Evolutionary conservation across 35 echinoderm and acorn worm genomes (phyloP), one percentile per base, ranked within the genome.

Genomic region (Strongylocentrotus purpuratus): DNA sequence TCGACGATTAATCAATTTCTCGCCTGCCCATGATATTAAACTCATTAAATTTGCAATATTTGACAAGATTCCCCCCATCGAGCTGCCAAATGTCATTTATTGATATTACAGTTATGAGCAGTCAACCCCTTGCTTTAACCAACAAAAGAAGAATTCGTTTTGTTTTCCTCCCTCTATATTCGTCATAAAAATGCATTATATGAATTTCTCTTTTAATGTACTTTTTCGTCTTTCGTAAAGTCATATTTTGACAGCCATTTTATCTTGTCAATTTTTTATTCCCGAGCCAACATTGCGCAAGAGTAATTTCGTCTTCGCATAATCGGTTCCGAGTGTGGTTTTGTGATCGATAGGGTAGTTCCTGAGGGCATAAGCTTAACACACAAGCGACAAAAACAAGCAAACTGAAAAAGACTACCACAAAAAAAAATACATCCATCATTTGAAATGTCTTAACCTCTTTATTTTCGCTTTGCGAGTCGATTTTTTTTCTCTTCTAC

Each of bases 381-480:
- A 93, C 91, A 93, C 91, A 93, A 58, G 12, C 32, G 91, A 93
- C 47, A 18, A 50, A 78, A 93, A 93, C 91, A 93, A 93, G 33
- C 46, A 93, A 93, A 93, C 48, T 93, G 91, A 93, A 28, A 93
- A 93, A 47, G 91, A 93, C 46, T 45, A 89, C 31, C 87, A 89
- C 33, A 78, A 46, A 25, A 33, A 89, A 93, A 93, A 32, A 55
- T 22, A 22, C 48, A 55, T 93, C 48, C 91, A 93, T 93, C 45
- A 93, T 93, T 93, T 93, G 46, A 93, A 93, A 93, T 46, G 91
- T 58, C 45, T 93, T 93, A 50, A 93, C 48, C 91, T 93, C 91
- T 93, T 93, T 93, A 93, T 93, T 93, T 93, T 93, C 91, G 91
- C 91, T 93, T 93, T 55, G 91, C 91, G 91, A 93, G 31, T 93